These are phyloP conservation scores for Ectemnius lituratus DNA, from an alignment of 2,888 invertebrate species.

Conservation along the genomic window DNA sequence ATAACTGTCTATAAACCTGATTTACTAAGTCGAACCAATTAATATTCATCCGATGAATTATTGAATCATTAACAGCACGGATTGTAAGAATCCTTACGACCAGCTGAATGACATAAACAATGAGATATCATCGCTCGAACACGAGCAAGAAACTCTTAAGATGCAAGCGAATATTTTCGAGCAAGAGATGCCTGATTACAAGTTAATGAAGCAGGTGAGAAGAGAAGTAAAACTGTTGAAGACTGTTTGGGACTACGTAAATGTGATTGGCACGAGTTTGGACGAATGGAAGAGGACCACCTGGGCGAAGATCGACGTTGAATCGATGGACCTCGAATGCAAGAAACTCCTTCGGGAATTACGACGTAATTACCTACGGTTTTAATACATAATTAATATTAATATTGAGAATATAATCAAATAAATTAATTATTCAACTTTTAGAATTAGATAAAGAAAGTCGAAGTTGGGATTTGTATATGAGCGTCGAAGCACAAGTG, in stretches of 20 bases:
- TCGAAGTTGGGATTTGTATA: conserved; percentile 87
- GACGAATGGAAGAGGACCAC: conserved; percentile 95
- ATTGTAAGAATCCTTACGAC: conserved; percentile 84
- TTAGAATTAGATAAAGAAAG: conserved; percentile 82
- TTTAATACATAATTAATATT: neutral
- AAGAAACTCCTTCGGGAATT: conserved; percentile 94
- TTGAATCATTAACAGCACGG: conserved; percentile 76
- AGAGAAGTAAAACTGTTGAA: conserved; percentile 88
- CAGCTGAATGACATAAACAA: conserved; percentile 84
- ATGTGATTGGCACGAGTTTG: conserved; percentile 88
- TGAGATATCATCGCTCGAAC: conserved; percentile 84
- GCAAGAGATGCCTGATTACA: conserved; percentile 90
- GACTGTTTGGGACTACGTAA: conserved; percentile 94
- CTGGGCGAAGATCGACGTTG: conserved; percentile 96
- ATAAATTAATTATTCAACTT: neutral
- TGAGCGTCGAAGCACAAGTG: conserved; percentile 88
- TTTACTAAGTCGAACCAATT: too few relatives aligned
- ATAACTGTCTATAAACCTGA: too few relatives aligned
- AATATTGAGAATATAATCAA: neutral
- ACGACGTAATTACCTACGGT: conserved; percentile 79
- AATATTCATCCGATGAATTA: neutral
- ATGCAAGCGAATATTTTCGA: conserved; percentile 92
- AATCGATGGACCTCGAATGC: conserved; percentile 96
- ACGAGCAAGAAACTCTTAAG: conserved; percentile 82
- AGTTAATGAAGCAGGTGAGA: conserved; percentile 85